Evolutionary conservation across 1,140 invertebrate species (phyloP), one percentile per base, ranked within the genome.

Genomic region (Nasonia longicornis): DNA sequence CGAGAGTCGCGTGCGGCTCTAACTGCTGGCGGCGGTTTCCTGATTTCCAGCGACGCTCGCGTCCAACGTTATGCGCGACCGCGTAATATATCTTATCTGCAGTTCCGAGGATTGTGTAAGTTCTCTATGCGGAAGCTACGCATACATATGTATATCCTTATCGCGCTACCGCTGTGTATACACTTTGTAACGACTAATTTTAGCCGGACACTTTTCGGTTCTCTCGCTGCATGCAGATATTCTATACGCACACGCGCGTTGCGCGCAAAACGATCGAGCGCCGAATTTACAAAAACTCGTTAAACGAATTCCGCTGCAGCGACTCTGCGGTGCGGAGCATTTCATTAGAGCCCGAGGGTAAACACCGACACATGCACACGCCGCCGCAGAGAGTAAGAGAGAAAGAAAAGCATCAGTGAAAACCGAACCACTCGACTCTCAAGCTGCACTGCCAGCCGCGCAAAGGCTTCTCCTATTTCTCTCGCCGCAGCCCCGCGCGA

Each of bases 401-500:
- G 58, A 63, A n/a, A 63, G 58, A 63, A 11, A 1, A 4, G 12
- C 11, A 11, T 6, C 6, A 63, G 12, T 8, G 4, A 63, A 20
- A 29, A 31, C 7, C 20, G 52, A 58, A 58, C 14, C 52, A 20
- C 26, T 31, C 66, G 66, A 67, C 66, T 67, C 31, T n/a, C 66
- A 22, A 10, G 22, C 22, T 29, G 16, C 16, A 58, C 12, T 26
- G n/a, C 26, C 29, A 69, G 45, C 45, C 12, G 66, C 22, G 26
- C 26, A 31, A 31, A 31, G 22, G 22, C 29, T n/a, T 58, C 52
- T 58, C 52, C 52, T n/a, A 58, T 58, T 20, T 58, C 16, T 52
- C 48, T 52, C 12, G 70, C 70, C n/a, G 22, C 70, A 31, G 14
- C 67, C 66, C 20, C 14, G 58, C 66, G 29, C 70, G 70, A 71